These are phyloP conservation scores for Ctenochaetus hawaiiensis DNA, from an alignment of 2,797 vertebrate genomes.

Conservation along the genomic window DNA sequence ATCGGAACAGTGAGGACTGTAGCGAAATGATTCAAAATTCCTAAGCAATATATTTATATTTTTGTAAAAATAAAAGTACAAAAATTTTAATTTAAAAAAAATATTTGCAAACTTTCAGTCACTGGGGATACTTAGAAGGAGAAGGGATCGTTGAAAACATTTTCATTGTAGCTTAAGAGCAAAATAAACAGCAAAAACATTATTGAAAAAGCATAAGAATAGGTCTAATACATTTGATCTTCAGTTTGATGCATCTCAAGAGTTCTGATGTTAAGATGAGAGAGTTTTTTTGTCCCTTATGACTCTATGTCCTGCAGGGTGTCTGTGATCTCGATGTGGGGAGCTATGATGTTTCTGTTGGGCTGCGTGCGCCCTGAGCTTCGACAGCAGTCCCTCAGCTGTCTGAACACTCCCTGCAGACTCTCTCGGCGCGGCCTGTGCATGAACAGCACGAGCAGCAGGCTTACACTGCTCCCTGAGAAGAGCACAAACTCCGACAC, in stretches of 20 bases:
- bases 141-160: constrained; percentile 23
- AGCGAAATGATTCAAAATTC: constrained; percentile 7
- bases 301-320: constrained; percentile 72
- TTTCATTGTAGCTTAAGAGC: background rate
- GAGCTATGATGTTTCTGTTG: constrained; percentile 77
- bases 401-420: constrained; percentile 54
- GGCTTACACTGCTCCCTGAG: constrained; percentile 80
- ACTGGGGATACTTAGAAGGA: constrained; percentile 1
- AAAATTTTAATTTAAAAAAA: constrained; percentile 5
- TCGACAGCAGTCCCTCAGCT: constrained; percentile 72
- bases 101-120: background rate
- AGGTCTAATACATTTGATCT: background rate
- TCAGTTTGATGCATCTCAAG: background rate
- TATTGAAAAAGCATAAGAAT: constrained; percentile 2
- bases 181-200: constrained; percentile 6
- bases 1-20: background rate
- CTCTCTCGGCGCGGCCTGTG: constrained; percentile 77
- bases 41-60: constrained; percentile 22
- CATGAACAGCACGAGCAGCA: constrained; percentile 78
- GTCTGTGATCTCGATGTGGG: constrained; percentile 77
- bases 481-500: constrained; percentile 86
- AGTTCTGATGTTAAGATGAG: background rate
- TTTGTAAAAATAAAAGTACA: constrained; percentile 21
- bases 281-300: constrained; percentile 24
- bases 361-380: constrained; percentile 61